A percentile compares a stretch with the other conserved stretches of the same genome.
Evolutionary conservation across 2,797 vertebrate genomes (phyloP).

Genomic region (Coilia nasus): DNA sequence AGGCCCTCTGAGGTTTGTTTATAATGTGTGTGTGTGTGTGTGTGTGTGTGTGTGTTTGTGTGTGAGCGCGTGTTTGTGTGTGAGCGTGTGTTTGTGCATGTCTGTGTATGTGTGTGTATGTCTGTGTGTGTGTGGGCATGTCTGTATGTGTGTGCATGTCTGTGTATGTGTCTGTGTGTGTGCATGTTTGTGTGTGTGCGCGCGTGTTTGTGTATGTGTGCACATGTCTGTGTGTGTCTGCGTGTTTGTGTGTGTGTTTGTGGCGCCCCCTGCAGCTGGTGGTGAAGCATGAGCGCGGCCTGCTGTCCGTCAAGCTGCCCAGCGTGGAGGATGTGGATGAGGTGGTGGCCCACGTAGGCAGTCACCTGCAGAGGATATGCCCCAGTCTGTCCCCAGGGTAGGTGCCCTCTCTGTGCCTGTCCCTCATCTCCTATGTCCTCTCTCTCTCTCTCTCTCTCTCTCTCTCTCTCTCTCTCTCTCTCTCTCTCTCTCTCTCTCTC

Average conservation of each 20-base stretch:
- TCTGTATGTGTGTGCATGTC: conserved; percentile 37
- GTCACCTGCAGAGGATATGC: conserved; percentile 82
- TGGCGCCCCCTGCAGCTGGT: conserved; percentile 76
- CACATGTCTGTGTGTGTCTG: too few species aligned
- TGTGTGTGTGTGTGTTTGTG: too few species aligned
- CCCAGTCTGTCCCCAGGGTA: conserved; percentile 84
- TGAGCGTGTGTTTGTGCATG: not conserved
- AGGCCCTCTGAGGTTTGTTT: not conserved
- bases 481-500: conserved; percentile 37
- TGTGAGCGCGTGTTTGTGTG: too few species aligned
- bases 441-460: not conserved
- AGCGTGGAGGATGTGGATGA: conserved; percentile 84
- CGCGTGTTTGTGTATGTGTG: too few species aligned
- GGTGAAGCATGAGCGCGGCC: conserved; percentile 85
- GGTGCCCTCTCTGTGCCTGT: conserved; percentile 58
- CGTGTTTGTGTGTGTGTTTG: conserved; percentile 6
- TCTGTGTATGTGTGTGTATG: conserved; percentile 7
- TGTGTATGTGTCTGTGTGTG: too few species aligned
- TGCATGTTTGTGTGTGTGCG: too few species aligned
- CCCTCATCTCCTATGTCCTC: not conserved
- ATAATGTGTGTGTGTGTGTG: too few species aligned
- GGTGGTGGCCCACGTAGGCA: conserved; percentile 85
- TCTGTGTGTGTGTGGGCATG: conserved; percentile 24
- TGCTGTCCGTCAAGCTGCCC: conserved; percentile 79
- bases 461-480: conserved; percentile 36